These are phyloP conservation scores for Gobius niger DNA, from an alignment of 2,113 vertebrate genomes.

Conservation along the genomic window DNA sequence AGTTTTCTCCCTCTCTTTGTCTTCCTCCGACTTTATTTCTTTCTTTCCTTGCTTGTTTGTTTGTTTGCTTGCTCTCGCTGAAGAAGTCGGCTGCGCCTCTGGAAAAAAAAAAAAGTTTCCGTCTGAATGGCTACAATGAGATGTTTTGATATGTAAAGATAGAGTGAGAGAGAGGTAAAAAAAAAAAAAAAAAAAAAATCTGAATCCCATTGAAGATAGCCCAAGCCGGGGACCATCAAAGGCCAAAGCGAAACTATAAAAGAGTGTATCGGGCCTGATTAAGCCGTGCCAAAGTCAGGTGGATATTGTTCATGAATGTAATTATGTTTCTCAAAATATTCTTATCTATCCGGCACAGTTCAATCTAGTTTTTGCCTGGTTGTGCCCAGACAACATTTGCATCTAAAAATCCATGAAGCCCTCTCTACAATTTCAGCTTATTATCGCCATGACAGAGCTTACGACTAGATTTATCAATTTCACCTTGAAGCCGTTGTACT, in stretches of 20 bases:
- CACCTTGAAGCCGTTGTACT: constrained; percentile 75
- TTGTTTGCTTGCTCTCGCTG: constrained; percentile 74
- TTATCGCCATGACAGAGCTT: constrained; percentile 62
- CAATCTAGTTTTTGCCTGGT: constrained; percentile 57
- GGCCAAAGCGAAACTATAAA: constrained; percentile 44
- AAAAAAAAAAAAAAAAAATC: constrained; percentile 10
- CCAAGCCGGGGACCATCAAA: constrained; percentile 54
- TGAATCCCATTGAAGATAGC: constrained; percentile 51
- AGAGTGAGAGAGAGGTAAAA: constrained; percentile 19
- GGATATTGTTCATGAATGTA: constrained; percentile 61
- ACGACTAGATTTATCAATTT: constrained; percentile 75
- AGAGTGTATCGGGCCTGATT: constrained; percentile 52
- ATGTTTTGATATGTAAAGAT: constrained; percentile 63
- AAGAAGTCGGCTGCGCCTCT: constrained; percentile 45
- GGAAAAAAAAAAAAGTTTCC: constrained; percentile 74
- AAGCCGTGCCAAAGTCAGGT: constrained; percentile 42
- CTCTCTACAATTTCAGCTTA: constrained; percentile 64
- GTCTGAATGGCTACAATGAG: constrained; percentile 59
- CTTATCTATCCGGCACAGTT: constrained; percentile 63
- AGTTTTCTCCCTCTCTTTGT: constrained; percentile 66
- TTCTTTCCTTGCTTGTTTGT: constrained; percentile 45
- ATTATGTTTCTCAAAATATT: constrained; percentile 60
- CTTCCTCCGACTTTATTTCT: constrained; percentile 39
- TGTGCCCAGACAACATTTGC: constrained; percentile 65
- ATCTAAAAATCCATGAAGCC: constrained; percentile 58